These are phyloP conservation scores for Caerostris darwini DNA, from an alignment of 1,140 invertebrate species.

Conservation along the genomic window DNA sequence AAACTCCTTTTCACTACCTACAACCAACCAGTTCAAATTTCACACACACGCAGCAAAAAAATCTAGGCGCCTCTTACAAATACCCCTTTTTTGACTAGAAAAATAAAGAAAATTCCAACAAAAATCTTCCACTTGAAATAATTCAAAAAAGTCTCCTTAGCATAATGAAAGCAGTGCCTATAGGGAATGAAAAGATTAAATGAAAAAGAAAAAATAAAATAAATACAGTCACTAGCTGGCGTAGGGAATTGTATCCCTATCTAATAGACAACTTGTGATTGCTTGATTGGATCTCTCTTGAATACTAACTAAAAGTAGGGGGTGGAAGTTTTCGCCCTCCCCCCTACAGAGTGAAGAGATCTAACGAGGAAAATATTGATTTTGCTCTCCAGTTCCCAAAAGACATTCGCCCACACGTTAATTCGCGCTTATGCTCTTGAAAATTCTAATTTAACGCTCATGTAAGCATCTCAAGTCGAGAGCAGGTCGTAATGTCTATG, in stretches of 20 bases:
- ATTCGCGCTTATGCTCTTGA: not conserved
- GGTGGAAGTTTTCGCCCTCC: not conserved
- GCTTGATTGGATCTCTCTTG: not conserved
- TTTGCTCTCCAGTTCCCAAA: not conserved
- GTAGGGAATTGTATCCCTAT: not conserved
- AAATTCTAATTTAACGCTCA: not conserved
- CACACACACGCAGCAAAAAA: no score
- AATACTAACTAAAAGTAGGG: not conserved
- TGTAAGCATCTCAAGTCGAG: not conserved
- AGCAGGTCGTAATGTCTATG: not conserved
- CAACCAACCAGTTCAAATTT: no score
- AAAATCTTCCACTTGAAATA: no score
- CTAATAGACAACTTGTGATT: not conserved
- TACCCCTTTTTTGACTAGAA: no score
- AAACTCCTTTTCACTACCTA: no score
- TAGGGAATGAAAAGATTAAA: no score
- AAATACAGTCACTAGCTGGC: no score
- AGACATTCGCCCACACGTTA: not conserved
- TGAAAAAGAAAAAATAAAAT: no score
- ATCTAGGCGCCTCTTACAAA: no score
- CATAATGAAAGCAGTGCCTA: no score
- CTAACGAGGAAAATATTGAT: slow-evolving; percentile 7
- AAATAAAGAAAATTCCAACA: no score
- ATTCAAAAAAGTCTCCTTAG: no score
- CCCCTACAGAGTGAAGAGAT: not conserved